These are phyloP conservation scores for Falcaria lacertinaria DNA, from an alignment of 2,888 invertebrate species.

Conservation along the genomic window DNA sequence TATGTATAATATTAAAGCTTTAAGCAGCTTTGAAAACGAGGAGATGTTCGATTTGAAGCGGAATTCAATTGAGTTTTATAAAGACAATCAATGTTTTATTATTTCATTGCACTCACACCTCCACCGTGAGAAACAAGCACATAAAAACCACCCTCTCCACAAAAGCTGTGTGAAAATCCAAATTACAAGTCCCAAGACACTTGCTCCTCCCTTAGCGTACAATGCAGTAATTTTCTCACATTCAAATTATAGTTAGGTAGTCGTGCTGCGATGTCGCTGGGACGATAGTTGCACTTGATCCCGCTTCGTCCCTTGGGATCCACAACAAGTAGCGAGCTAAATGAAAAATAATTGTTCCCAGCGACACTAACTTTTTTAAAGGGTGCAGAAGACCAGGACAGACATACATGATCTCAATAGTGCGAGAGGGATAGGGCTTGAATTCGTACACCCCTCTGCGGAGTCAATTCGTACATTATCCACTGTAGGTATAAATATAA, in stretches of 20 bases:
- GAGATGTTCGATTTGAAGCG: too few relatives aligned
- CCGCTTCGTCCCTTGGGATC: slow-evolving; percentile 52
- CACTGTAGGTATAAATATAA: slow-evolving; percentile 21
- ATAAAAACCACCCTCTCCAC: slow-evolving; percentile 5
- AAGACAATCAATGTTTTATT: neutral
- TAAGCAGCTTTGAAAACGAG: too few relatives aligned
- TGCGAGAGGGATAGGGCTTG: slow-evolving; percentile 19
- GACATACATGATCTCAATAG: slow-evolving; percentile 18
- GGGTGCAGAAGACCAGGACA: slow-evolving; percentile 27
- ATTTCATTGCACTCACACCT: neutral
- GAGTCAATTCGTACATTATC: slow-evolving; percentile 8
- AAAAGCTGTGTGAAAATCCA: slow-evolving; percentile 43
- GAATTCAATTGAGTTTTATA: too few relatives aligned
- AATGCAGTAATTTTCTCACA: slow-evolving; percentile 59
- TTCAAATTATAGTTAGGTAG: slow-evolving; percentile 61
- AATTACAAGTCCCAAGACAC: slow-evolving; percentile 53
- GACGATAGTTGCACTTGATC: slow-evolving; percentile 56
- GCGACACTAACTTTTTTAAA: slow-evolving; percentile 21
- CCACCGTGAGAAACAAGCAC: neutral
- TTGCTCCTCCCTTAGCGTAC: slow-evolving; percentile 29
- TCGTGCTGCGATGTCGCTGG: slow-evolving; percentile 30
- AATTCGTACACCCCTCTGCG: slow-evolving; percentile 3
- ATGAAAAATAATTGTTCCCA: slow-evolving; percentile 74
- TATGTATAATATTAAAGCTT: too few relatives aligned
- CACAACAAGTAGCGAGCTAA: slow-evolving; percentile 59